These are phyloP conservation scores for Drosophila kikkawai DNA, from an alignment of 1,140 invertebrate genomes.

Conservation along the genomic window DNA sequence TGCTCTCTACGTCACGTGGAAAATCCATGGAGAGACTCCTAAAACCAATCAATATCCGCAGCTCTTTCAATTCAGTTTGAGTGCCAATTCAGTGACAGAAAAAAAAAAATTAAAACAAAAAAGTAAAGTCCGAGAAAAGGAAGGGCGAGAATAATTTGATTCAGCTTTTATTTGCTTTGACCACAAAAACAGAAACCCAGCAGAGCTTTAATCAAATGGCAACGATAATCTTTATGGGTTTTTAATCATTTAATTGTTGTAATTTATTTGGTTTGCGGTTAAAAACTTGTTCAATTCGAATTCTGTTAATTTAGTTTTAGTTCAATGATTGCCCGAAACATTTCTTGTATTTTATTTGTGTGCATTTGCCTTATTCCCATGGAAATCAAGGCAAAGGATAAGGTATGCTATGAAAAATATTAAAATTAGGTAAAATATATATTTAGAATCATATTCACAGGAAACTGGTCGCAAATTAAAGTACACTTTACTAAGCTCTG, in stretches of 20 bases:
- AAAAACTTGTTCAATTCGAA: neutral
- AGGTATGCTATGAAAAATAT: neutral
- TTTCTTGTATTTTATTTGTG: neutral
- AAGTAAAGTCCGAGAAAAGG: neutral
- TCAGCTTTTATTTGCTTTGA: slow-evolving; percentile 29
- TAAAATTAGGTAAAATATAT: too few relatives aligned
- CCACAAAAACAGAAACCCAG: slow-evolving; percentile 8
- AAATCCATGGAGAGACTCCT: slow-evolving; percentile 7
- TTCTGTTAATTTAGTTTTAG: slow-evolving; percentile 11
- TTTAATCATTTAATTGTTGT: slow-evolving; percentile 26
- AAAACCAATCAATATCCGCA: slow-evolving; percentile 52
- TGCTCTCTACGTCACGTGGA: neutral
- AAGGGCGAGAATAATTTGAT: slow-evolving; percentile 45
- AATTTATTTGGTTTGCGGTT: neutral
- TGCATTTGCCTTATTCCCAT: neutral
- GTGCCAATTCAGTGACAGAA: slow-evolving; percentile 23
- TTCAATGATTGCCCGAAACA: slow-evolving; percentile 12
- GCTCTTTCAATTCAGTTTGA: slow-evolving; percentile 31
- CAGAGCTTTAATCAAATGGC: slow-evolving; percentile 1
- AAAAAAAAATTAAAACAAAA: slow-evolving; percentile 27
- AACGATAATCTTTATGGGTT: slow-evolving; percentile 34
- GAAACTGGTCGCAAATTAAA: neutral
- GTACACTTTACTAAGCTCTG: neutral
- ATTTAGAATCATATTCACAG: neutral
- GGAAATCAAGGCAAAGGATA: slow-evolving; percentile 1